phyloP scores from a whole-genome alignment of 2,888 invertebrate genomes.

The Synanthedon tipuliformis region DNA sequence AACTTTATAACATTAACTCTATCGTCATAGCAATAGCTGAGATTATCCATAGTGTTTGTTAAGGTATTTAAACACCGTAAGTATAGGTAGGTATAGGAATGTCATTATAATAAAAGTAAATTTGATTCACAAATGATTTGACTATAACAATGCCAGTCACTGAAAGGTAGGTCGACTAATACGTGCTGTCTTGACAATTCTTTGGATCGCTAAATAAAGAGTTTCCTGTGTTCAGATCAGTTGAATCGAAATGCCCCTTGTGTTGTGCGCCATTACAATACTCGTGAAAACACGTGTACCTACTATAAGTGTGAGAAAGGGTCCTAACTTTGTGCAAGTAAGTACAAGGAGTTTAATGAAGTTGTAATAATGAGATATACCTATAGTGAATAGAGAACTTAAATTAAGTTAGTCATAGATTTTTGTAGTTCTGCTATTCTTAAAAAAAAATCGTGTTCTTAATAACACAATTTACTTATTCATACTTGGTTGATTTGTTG shows the following conservation, averaged over 20 bases:
- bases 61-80: no score
- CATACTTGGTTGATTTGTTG: no score
- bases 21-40: no score
- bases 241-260: slow-evolving; percentile 39
- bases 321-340: neutral
- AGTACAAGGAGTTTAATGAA: neutral
- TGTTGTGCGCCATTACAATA: slow-evolving; percentile 32
- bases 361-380: neutral
- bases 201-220: slow-evolving; percentile 54
- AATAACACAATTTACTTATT: no score
- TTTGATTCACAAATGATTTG: neutral
- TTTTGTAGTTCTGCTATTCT: no score
- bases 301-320: slow-evolving; percentile 12
- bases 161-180: slow-evolving; percentile 5
- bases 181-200: slow-evolving; percentile 38
- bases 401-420: no score
- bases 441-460: no score
- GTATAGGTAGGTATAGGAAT: neutral
- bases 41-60: no score
- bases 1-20: no score
- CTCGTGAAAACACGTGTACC: slow-evolving; percentile 35
- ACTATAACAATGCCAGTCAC: neutral
- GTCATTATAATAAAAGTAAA: neutral
- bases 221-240: slow-evolving; percentile 49
- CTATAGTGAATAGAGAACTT: no score